Base-by-base conservation (phyloP, 2,888 invertebrate genomes). In the Chrysodeixis includens region DNA sequence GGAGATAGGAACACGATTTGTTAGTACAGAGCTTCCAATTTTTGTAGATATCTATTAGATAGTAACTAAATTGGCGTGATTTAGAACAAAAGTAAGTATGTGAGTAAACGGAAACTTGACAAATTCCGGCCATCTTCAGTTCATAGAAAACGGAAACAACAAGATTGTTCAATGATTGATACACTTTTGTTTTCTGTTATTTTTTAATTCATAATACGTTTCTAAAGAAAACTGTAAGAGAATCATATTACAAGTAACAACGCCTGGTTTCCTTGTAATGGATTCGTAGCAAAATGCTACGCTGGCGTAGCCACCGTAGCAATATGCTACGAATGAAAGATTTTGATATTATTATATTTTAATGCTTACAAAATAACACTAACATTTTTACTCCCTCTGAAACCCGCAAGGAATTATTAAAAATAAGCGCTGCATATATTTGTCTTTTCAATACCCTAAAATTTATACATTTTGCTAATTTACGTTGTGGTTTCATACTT, bases 401-500 rank as follows among this genome's bases (percentile, higher is more conserved):
- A 20, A 2, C 46, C 46, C 18, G 46, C 18, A 20, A 49, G 20
- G 46, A 49, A 49, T 49, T 18, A 20, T 49, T 49, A 20, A 20
- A 49, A 49, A 49, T 18, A 18, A 46, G 46, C 46, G 10, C 46
- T 49, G 46, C 46, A n/a, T n/a, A n/a, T n/a, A n/a, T n/a, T n/a
- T n/a, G n/a, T n/a, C n/a, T n/a, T n/a, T n/a, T n/a, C n/a, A n/a
- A n/a, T n/a, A n/a, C n/a, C n/a, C n/a, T n/a, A n/a, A n/a, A n/a
- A n/a, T n/a, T n/a, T n/a, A n/a, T n/a, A n/a, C n/a, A n/a, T n/a
- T n/a, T n/a, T n/a, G n/a, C n/a, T n/a, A n/a, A n/a, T n/a, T n/a
- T n/a, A n/a, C n/a, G n/a, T n/a, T n/a, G n/a, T n/a, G n/a, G n/a
- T n/a, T n/a, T n/a, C n/a, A n/a, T n/a, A n/a, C n/a, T n/a, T n/a